Evolutionary conservation across 2,888 invertebrate genomes (phyloP), one percentile per base, ranked within the genome.

Genomic region (Drosophila emarginata): DNA sequence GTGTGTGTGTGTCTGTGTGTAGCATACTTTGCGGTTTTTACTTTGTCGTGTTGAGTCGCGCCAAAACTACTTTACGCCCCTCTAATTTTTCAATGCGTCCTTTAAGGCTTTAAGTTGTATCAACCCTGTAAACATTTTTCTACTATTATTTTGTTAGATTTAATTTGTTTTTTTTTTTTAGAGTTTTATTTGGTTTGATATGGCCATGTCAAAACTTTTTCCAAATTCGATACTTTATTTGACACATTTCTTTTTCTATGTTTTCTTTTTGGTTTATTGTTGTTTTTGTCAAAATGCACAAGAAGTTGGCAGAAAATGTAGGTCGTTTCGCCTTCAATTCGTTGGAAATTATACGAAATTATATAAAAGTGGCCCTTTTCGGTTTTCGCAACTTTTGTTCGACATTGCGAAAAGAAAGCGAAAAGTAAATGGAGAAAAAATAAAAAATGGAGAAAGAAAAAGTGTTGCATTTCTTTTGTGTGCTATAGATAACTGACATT

Each of bases 211-310:
- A 67, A 56, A 69, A 69, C 18, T 45, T 45, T 45, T 45, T 12
- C 45, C 87, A 85, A 87, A 85, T 85, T 85, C 80, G 75, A 78
- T 61, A 80, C 82, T 73, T 67, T 76, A 79, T 85, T 82, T 85
- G 86, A 79, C 83, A 85, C 87, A 82, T 79, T 84, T 81, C 51
- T 62, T 45, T 45, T 45, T 12, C 18, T 15, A 7, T 15, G 14
- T 9, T 4, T 18, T 11, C 12, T 45, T 45, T 45, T 45, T 45
- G 18, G 40, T 45, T 45, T 63, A 66, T 59, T 66, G 65, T 53
- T 60, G 57, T 58, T 56, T 63, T 56, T 63, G 59, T 57, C 58
- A 53, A 64, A 65, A 64, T 21, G 57, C 51, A 37, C 26, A 37
- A 53, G 32, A 74, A 69, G 60, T 56, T 72, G 40, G 70, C 65